A percentile compares a stretch with the other conserved stretches of the same genome.
Conservation (phyloP, 2,113 vertebrate genomes). For the Alaudala cheleensis region DNA sequence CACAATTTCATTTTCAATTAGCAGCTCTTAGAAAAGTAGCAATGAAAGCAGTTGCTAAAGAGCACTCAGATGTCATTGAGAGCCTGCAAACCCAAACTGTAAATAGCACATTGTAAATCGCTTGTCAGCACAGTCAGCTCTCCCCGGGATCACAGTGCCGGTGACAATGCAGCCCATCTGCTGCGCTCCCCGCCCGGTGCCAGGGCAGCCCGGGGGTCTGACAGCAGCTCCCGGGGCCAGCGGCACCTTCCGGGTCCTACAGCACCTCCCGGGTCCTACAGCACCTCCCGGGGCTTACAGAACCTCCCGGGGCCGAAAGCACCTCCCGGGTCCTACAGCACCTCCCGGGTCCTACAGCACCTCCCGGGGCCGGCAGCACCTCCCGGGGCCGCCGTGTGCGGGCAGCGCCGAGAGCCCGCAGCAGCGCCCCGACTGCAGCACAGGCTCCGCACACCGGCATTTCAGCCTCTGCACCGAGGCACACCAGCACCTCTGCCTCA, state of each 20-base stretch:
- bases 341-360: no score
- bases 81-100: conserved; percentile 80
- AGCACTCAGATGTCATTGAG: conserved; percentile 75
- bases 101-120: conserved; percentile 81
- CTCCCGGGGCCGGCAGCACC: no score
- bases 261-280: no score
- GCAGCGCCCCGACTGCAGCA: no score
- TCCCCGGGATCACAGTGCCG: conserved; percentile 53
- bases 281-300: no score
- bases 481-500: background rate
- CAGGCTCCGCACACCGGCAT: no score
- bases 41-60: conserved; percentile 83
- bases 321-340: no score
- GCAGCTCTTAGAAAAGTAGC: conserved; percentile 73
- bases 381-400: no score
- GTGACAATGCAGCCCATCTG: conserved; percentile 76
- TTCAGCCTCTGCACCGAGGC: background rate
- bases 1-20: conserved; percentile 82
- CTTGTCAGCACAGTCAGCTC: conserved; percentile 76
- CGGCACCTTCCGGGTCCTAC: no score
- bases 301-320: no score
- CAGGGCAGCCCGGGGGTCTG: background rate
- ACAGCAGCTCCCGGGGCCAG: background rate
- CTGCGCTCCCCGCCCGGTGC: conserved; percentile 21
- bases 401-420: no score